Evolutionary conservation across 2,113 vertebrate genomes (phyloP).

Genomic region (Xiphorhynchus elegans): DNA sequence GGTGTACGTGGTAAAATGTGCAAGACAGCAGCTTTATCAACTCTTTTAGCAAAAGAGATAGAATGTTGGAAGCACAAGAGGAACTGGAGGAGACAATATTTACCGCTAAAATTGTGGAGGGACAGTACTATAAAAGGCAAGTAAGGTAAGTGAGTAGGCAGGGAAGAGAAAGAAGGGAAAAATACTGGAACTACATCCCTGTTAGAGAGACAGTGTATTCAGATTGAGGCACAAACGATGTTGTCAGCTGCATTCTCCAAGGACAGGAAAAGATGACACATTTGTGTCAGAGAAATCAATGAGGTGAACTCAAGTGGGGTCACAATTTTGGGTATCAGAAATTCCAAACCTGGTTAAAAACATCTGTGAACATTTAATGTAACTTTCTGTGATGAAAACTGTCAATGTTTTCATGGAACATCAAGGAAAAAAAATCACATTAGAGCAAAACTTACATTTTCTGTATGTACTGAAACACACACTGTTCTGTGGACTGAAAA

Average conservation of each 20-base stretch:
- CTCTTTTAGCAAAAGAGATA: rapidly evolving
- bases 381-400: neutral
- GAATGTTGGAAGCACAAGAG: neutral
- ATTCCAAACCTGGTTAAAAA: neutral
- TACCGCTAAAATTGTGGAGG: neutral
- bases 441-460: neutral
- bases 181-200: neutral
- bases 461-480: rapidly evolving
- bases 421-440: neutral
- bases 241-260: neutral
- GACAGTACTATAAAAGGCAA: neutral
- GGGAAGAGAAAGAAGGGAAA: neutral
- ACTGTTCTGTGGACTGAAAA: neutral
- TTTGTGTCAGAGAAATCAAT: neutral
- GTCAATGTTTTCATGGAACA: neutral
- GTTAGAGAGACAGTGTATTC: neutral
- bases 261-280: neutral
- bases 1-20: neutral
- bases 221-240: neutral
- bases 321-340: neutral
- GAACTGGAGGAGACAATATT: neutral
- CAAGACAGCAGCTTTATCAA: neutral
- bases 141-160: neutral
- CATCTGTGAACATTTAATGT: neutral
- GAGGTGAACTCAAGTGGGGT: neutral